Base-by-base conservation (phyloP, 2,113 vertebrate genomes). In the Hystrix brachyura region DNA sequence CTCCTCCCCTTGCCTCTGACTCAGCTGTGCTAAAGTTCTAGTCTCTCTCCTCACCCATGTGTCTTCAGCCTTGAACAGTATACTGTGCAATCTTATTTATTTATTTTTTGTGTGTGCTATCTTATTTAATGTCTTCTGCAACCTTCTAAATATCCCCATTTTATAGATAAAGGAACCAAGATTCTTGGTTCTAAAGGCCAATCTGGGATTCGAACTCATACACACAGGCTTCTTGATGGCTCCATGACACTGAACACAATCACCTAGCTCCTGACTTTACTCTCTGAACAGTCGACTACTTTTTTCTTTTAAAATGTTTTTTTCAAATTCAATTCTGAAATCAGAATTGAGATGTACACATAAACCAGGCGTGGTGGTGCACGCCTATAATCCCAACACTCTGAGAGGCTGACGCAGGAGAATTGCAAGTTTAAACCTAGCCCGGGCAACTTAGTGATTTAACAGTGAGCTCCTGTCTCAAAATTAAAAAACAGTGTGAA, bases 341-440 rank as follows among this genome's bases (percentile, higher is more conserved):
- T 94, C 57, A 80, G 48, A 97, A 95, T 95, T 67, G 87, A 95
- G 57, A 67, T 46, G 72, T 67, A 91, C 4, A 84, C 19, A 65
- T 53, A 91, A 80, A 11, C 48, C 48, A 79, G 76, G 43, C 8
- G 29, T 34, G 46, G 29, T 53, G 23, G 76, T 53, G 8, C 76
- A 79, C 14, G 8, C 17, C 46, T 32, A 3, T 53, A 79, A 53
- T 34, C 48, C 17, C 48, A 53, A 48, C 29, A 23, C 29, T 53
- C 15, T 34, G 76, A 25, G 76, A 53, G 76, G 29, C 29, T 34
- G 48, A 79, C 48, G 76, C 76, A 79, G 48, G 76, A 51, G 8
- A 53, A 79, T 53, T 34, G 13, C 27, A 79, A 79, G 8, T 53
- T 51, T 53, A 18, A 79, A 7, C 27, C 48, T 27, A 53, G 27